Percentiles rank a stretch among this genome's conserved stretches.
Conservation (phyloP, 2,888 invertebrate species). For the Nebria brevicollis region DNA sequence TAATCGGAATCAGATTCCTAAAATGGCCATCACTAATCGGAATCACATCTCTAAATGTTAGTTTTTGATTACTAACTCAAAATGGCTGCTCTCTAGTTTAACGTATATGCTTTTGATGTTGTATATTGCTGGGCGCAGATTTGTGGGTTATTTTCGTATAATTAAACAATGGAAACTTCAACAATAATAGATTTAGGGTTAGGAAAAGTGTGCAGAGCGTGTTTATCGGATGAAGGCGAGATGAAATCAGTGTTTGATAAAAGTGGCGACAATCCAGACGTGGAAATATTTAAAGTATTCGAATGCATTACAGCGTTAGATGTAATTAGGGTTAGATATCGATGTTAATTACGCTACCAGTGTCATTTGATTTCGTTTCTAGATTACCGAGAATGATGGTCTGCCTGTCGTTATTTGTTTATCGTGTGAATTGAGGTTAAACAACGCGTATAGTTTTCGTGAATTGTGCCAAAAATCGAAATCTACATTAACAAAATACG, state of each 20-base stretch:
- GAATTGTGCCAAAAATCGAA: conserved; percentile 53
- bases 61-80: too few species aligned
- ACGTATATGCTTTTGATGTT: background rate
- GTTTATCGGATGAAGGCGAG: conserved; percentile 51
- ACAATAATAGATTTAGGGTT: conserved; percentile 38
- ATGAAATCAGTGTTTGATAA: conserved; percentile 51
- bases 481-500: conserved; percentile 48
- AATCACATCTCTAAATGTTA: too few species aligned
- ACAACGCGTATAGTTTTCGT: conserved; percentile 53
- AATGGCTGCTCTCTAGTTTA: too few species aligned
- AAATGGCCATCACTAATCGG: too few species aligned
- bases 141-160: background rate
- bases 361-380: conserved; percentile 22
- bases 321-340: conserved; percentile 23
- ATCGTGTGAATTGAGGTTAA: conserved; percentile 53
- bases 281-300: conserved; percentile 51
- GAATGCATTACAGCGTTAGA: conserved; percentile 45
- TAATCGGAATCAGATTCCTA: too few species aligned
- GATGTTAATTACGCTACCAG: conserved; percentile 40
- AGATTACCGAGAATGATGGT: conserved; percentile 51
- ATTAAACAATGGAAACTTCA: conserved; percentile 22
- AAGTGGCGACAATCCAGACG: conserved; percentile 47
- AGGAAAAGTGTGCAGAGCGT: conserved; percentile 52
- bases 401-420: conserved; percentile 52
- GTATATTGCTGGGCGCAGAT: background rate